A percentile compares a stretch with the other conserved stretches of the same genome.
Conservation (phyloP, 2,113 vertebrate genomes). For the Dromaius novaehollandiae region DNA sequence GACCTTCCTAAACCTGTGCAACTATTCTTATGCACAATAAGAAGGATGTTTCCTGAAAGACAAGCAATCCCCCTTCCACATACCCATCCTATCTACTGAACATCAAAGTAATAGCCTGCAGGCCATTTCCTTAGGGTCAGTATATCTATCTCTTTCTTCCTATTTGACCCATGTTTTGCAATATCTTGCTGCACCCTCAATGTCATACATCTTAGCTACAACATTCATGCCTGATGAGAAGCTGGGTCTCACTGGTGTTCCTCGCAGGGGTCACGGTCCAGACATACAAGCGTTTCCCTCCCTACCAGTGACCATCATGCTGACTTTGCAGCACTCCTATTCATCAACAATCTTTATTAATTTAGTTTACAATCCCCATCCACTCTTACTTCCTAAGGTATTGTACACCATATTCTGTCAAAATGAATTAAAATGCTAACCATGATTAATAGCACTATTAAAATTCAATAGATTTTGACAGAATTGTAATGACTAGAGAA, state of each 20-base stretch:
- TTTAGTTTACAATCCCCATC: background rate
- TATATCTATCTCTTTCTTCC: background rate
- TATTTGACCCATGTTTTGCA: background rate
- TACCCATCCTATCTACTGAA: background rate
- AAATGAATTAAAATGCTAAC: background rate
- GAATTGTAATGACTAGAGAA: background rate
- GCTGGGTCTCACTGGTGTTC: background rate
- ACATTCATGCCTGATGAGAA: background rate
- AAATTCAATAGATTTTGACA: background rate
- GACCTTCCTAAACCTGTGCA: background rate
- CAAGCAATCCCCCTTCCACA: background rate
- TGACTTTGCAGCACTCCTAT: background rate
- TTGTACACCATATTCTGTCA: background rate
- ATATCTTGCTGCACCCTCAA: background rate
- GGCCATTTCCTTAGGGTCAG: background rate
- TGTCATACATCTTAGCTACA: background rate
- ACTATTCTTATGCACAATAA: background rate
- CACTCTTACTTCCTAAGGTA: background rate
- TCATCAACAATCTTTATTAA: background rate
- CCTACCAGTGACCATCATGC: background rate
- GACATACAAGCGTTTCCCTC: background rate
- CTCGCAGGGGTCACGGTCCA: background rate
- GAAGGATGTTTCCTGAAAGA: background rate
- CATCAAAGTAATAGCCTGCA: background rate
- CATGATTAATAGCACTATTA: background rate